Evolutionary conservation across 37 sponge, comb jelly and placozoan species (phyloP).

Genomic region (Halichondria panicea): DNA sequence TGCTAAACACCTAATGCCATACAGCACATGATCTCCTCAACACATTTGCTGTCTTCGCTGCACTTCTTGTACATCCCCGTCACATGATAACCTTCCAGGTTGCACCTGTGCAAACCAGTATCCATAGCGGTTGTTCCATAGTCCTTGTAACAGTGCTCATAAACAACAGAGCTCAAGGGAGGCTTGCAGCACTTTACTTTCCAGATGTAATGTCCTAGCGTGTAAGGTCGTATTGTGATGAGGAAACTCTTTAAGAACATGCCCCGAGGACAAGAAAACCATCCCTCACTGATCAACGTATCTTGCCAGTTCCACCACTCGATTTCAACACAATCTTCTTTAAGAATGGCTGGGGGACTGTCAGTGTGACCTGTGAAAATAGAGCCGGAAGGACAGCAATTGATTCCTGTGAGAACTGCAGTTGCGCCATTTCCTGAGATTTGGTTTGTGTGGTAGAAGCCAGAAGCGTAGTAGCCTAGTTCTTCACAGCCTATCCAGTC

Average conservation of each 20-base stretch:
- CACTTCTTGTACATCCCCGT: conserved; percentile 2
- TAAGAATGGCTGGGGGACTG: not conserved
- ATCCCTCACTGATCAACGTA: conserved; percentile 2
- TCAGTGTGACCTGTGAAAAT: conserved; percentile 42
- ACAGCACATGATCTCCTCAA: conserved; percentile 15
- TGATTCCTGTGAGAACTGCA: conserved; percentile 13
- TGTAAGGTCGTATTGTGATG: not conserved
- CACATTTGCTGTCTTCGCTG: not conserved
- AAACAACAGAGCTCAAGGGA: not conserved
- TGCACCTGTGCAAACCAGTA: conserved; percentile 13
- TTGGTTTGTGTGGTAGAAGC: conserved; percentile 19
- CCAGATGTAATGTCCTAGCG: not conserved
- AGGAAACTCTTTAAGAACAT: conserved; percentile 37
- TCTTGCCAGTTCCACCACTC: conserved; percentile 17
- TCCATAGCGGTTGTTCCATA: not conserved
- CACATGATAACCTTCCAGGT: conserved; percentile 22
- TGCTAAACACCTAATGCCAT: no score
- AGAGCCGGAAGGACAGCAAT: conserved; percentile 25
- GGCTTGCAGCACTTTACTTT: conserved; percentile 29
- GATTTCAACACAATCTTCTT: conserved; percentile 21
- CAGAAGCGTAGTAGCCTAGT: conserved; percentile 28
- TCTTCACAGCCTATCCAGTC: conserved; percentile 20
- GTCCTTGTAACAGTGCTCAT: conserved; percentile 36
- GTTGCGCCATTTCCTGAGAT: not conserved
- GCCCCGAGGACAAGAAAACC: conserved; percentile 30